Conservation (phyloP, 2,113 vertebrate species). For the Columba janthina region DNA sequence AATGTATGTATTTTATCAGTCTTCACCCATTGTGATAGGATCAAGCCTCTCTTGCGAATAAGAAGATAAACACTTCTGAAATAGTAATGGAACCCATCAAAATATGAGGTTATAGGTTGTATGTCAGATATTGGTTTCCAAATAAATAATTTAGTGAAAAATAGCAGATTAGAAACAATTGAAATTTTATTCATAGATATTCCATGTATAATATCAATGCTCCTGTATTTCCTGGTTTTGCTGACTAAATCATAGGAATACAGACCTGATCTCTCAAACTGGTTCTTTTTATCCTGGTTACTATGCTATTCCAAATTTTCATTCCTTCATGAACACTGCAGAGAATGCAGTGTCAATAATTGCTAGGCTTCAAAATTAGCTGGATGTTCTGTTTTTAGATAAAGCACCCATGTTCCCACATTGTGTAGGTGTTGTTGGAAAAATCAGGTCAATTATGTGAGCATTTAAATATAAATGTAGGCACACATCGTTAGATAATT, state of each 20-base stretch:
- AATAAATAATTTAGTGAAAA: not conserved
- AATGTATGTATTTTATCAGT: not conserved
- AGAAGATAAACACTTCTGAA: not conserved
- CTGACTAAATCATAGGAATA: not conserved
- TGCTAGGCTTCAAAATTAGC: not conserved
- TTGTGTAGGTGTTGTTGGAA: not conserved
- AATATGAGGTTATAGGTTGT: not conserved
- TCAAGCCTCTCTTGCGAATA: not conserved
- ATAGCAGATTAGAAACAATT: not conserved
- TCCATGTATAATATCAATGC: not conserved
- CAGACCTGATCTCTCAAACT: not conserved
- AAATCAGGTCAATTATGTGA: not conserved
- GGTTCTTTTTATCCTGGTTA: not conserved
- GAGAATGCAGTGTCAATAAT: not conserved
- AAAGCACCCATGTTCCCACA: not conserved
- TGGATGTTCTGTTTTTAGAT: not conserved
- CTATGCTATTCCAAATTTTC: not conserved
- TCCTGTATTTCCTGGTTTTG: not conserved
- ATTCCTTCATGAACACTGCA: not conserved
- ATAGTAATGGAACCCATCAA: not conserved
- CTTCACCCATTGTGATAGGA: not conserved
- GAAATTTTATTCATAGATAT: not conserved
- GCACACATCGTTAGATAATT: not conserved
- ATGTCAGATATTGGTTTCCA: not conserved
- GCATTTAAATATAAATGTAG: not conserved